Evolutionary conservation across 2,888 invertebrate genomes (phyloP), one percentile per base, ranked within the genome.

Genomic region (Timema podura): DNA sequence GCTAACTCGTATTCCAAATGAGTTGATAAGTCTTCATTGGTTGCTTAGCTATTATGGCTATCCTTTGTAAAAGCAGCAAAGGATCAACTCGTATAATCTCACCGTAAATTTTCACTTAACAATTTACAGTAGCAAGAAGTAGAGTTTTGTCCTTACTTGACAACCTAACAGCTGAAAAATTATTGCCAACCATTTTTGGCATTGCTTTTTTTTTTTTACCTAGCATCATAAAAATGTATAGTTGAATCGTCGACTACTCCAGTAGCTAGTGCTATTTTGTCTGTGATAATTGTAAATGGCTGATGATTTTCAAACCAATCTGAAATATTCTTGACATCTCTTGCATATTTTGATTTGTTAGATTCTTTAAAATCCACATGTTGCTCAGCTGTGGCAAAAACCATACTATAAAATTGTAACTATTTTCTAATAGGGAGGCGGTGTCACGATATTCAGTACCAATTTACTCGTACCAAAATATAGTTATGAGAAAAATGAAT

Each of bases 1-100:
- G 59, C 15, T 59, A 59, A 59, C 30, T 59, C 59, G 5, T 16
- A 59, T 11, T 59, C 59, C 59, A 59, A 9, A 59, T 16, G 11
- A 16, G 11, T 15, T 59, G 5, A 5, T 5, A 59, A 15, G 5
- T 16, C 8, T 59, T 59, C 59, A 59, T 59, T 16, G 11, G 16
- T 59, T 16, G 16, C 7, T 16, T 59, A 44, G 11, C 30, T 11
- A 59, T n/a, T n/a, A 59, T 59, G 15, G 59, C 59, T 16, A 59
- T 16, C 30, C 59, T 59, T 59, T 15, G 6, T 10, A 59, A 59
- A 5, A 59, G 15, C 11, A 11, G 11, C 59, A 59, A 11, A 9
- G 59, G 59, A 44, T 59, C 59, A 16, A 59, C 59, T 9, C 9
- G 11, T 11, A 11, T 8, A 16, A 16, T 11, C 9, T 59, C 59